A percentile compares a stretch with the other conserved stretches of the same genome.
Conservation (phyloP, 2,113 vertebrate species). For the Rhizomys pruinosus region DNA sequence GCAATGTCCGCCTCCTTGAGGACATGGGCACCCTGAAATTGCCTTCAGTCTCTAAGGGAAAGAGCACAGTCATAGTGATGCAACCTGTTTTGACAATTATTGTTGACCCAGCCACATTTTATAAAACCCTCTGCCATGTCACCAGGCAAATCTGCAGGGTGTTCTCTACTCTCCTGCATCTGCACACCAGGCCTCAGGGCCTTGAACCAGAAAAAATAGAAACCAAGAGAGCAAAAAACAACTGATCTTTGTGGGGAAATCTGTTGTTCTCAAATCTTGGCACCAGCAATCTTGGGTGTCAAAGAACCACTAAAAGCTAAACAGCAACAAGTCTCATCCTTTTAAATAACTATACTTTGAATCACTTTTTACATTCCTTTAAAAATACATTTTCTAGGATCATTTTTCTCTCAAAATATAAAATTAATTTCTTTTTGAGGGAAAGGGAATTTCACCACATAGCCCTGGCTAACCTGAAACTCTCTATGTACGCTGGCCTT, state of each 20-base stretch:
- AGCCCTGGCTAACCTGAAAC: too few relatives aligned
- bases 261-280: not conserved
- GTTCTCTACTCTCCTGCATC: not conserved
- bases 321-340: not conserved
- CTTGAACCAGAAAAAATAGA: not conserved
- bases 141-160: not conserved
- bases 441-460: too few relatives aligned
- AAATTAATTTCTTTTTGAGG: not conserved
- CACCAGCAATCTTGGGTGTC: not conserved
- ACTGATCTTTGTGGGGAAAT: not conserved
- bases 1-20: not conserved
- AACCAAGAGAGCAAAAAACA: not conserved
- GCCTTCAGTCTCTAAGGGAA: constrained; percentile 9
- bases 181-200: not conserved
- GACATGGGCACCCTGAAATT: constrained; percentile 14
- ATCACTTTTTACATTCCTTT: constrained; percentile 26
- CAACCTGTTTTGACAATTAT: constrained; percentile 37
- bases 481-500: too few relatives aligned
- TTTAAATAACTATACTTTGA: not conserved
- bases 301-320: not conserved
- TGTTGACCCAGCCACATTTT: not conserved
- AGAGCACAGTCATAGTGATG: not conserved
- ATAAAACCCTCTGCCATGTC: constrained; percentile 4
- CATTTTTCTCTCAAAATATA: constrained; percentile 21
- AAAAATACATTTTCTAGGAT: not conserved